Evolutionary conservation across 2,797 vertebrate species (phyloP).

Genomic region (Notamacropus eugenii): DNA sequence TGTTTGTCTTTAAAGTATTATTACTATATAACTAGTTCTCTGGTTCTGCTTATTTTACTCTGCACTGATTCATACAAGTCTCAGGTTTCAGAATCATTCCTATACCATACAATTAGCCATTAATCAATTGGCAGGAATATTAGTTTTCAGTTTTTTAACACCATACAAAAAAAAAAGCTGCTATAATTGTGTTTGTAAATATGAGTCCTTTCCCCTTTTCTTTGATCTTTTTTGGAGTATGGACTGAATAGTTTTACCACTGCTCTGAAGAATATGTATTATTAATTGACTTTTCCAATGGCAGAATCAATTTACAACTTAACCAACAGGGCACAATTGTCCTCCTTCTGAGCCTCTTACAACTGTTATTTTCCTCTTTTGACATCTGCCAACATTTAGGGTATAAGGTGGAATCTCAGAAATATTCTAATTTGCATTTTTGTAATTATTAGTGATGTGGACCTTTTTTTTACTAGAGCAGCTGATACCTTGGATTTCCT

Average conservation of each 20-base stretch:
- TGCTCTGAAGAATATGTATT: background rate
- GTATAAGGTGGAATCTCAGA: background rate
- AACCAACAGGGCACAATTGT: background rate
- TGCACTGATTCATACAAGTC: background rate
- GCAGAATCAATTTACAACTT: background rate
- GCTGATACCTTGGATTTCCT: background rate
- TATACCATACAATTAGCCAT: background rate
- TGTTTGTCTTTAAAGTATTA: background rate
- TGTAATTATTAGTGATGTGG: background rate
- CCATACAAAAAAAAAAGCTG: background rate
- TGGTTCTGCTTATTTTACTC: background rate
- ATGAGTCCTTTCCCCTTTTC: background rate
- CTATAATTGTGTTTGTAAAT: background rate
- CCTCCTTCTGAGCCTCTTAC: background rate
- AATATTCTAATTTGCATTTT: background rate
- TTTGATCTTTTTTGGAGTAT: background rate
- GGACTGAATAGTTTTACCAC: background rate
- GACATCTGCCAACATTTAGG: background rate
- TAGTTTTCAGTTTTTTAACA: background rate
- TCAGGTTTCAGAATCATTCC: background rate
- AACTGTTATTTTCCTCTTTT: background rate
- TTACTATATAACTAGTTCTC: background rate
- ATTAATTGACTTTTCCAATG: background rate
- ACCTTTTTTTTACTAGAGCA: background rate
- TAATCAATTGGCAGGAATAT: background rate